A percentile compares a stretch with the other conserved stretches of the same genome.
Conservation (phyloP, 1,140 invertebrate species). For the Cydia strobilella region DNA sequence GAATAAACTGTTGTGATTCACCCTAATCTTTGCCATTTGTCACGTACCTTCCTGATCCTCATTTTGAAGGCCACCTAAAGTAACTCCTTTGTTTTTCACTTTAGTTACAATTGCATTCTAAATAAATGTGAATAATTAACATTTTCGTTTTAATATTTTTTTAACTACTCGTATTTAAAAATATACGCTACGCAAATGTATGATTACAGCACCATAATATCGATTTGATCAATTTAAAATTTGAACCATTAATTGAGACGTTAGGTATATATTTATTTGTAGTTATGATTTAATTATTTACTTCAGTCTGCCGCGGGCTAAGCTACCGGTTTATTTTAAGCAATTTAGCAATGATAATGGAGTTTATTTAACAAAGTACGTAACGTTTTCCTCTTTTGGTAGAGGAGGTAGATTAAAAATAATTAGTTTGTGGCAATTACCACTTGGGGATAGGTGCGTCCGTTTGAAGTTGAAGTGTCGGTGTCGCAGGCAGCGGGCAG, state of each 20-base stretch:
- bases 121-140: background rate
- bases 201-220: background rate
- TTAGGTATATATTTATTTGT: background rate
- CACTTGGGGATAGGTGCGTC: conserved; percentile 9
- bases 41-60: conserved; percentile 32
- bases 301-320: conserved; percentile 20
- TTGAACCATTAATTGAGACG: background rate
- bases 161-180: background rate
- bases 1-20: conserved; percentile 78
- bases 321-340: conserved; percentile 18
- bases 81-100: background rate
- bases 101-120: background rate
- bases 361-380: background rate
- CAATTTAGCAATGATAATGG: background rate
- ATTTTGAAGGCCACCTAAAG: background rate
- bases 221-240: background rate
- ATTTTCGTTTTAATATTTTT: background rate
- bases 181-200: background rate
- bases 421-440: conserved; percentile 12
- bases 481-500: conserved; percentile 40
- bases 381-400: background rate
- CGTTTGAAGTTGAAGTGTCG: conserved; percentile 28
- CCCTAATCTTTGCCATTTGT: conserved; percentile 67
- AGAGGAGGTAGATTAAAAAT: conserved; percentile 16
- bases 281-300: background rate